Evolutionary conservation across 2,797 vertebrate species (phyloP).

Genomic region (Ctenosaura bakeri): DNA sequence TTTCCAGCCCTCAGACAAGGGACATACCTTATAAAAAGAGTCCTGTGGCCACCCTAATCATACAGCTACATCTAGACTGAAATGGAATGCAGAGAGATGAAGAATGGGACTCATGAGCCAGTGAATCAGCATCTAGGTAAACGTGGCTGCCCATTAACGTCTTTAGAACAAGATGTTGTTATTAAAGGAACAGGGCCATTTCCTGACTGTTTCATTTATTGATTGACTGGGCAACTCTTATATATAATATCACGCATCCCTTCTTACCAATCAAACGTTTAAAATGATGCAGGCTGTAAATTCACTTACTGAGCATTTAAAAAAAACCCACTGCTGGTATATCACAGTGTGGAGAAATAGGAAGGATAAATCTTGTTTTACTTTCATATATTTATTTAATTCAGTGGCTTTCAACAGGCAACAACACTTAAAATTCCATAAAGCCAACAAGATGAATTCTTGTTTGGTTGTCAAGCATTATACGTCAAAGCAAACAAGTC

Average conservation of each 20-base stretch:
- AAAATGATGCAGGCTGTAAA: neutral
- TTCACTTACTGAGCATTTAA: neutral
- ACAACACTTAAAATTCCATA: constrained; percentile 11
- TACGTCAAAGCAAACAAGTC: neutral
- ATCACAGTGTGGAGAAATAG: constrained; percentile 8
- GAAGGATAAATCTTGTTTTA: constrained; percentile 7
- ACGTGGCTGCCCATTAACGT: neutral
- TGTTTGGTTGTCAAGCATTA: neutral
- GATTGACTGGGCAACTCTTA: neutral
- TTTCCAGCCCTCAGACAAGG: too few species aligned
- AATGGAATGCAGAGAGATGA: neutral
- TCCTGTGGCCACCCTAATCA: neutral
- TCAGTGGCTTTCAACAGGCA: neutral
- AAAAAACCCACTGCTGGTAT: neutral
- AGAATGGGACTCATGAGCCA: neutral
- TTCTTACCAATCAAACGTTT: neutral
- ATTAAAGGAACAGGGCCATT: neutral
- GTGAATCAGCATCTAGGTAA: neutral
- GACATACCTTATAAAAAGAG: too few species aligned
- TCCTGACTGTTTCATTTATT: neutral
- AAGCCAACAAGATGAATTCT: constrained; percentile 12
- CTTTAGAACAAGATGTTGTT: neutral
- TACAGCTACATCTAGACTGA: neutral
- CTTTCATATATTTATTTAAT: neutral
- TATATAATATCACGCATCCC: neutral